phyloP scores from a whole-genome alignment of 2,797 vertebrate species.

The Percopsis omiscomaycus region DNA sequence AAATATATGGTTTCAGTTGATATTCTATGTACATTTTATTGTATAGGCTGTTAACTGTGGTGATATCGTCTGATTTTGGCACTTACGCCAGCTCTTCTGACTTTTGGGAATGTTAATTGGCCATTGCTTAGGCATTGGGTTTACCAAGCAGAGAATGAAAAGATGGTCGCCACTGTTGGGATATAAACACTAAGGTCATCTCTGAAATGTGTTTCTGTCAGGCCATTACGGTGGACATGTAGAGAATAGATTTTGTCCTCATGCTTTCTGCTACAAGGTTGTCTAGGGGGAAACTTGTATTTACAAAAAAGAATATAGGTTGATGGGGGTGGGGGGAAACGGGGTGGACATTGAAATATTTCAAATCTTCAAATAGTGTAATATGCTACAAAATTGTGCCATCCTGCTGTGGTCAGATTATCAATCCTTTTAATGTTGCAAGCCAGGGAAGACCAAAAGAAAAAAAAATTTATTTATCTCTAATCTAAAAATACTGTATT shows the following conservation, averaged over 20 bases:
- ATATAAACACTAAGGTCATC: conserved; percentile 64
- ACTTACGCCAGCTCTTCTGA: conserved; percentile 7
- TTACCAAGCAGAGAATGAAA: conserved; percentile 26
- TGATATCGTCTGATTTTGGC: conserved; percentile 2
- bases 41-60: conserved; percentile 51
- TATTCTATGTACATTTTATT: conserved; percentile 55
- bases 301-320: conserved; percentile 18
- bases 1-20: conserved; percentile 31
- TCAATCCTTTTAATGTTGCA: conserved; percentile 33
- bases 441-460: conserved; percentile 24
- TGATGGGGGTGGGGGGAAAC: conserved; percentile 49
- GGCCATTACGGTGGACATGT: conserved; percentile 44
- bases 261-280: no score
- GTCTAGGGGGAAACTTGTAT: not conserved
- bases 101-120: conserved; percentile 32
- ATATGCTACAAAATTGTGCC: conserved; percentile 26
- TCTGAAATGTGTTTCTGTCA: conserved; percentile 49
- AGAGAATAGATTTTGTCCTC: conserved; percentile 9
- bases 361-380: conserved; percentile 8
- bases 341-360: not conserved
- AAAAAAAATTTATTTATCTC: not conserved
- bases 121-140: conserved; percentile 13
- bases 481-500: not conserved
- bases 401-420: conserved; percentile 47
- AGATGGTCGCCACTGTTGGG: conserved; percentile 47